A percentile compares a stretch with the other conserved stretches of the same genome.
Conservation (phyloP, 2,797 vertebrate species). For the Strix occidentalis region DNA sequence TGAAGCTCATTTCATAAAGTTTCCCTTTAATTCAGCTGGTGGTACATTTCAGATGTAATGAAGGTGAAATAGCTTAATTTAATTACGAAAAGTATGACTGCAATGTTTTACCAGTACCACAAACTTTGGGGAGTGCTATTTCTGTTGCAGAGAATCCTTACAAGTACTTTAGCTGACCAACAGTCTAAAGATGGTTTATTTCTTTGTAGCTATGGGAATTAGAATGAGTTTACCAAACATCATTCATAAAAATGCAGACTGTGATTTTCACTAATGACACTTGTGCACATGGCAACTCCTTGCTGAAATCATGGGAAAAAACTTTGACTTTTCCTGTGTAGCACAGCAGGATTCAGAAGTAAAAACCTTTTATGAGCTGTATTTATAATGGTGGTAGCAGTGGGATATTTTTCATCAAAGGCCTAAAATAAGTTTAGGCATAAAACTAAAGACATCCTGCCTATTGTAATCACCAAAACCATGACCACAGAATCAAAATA, state of each 20-base stretch:
- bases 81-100: background rate
- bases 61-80: background rate
- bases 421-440: background rate
- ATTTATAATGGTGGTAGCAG: background rate
- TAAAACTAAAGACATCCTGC: background rate
- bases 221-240: background rate
- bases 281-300: fast-evolving
- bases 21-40: background rate
- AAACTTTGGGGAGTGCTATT: background rate
- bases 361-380: background rate
- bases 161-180: background rate
- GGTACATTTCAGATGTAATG: background rate
- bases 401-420: background rate
- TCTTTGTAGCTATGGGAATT: background rate
- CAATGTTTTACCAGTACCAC: background rate
- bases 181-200: background rate
- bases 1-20: background rate
- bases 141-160: background rate
- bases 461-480: background rate
- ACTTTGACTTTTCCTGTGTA: background rate
- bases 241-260: background rate
- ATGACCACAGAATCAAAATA: background rate
- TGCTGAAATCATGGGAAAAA: background rate
- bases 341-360: background rate
- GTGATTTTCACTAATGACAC: background rate